Percentiles rank a stretch among this genome's conserved stretches.
Evolutionary conservation across 2,113 vertebrate genomes (phyloP).

Genomic region (Sterrhoptilus dennistouni): DNA sequence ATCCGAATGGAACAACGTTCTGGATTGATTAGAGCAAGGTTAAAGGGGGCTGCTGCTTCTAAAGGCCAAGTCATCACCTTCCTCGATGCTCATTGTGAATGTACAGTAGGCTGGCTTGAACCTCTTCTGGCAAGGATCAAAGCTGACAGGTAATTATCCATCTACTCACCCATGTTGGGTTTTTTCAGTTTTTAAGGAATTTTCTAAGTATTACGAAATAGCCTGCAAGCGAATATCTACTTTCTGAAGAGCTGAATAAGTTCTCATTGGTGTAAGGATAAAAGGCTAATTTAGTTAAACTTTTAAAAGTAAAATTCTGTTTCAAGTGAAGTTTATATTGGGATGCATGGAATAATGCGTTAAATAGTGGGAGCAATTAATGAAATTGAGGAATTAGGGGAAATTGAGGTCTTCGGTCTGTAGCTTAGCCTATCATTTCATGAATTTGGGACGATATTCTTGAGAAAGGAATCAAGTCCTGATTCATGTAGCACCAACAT

Average conservation of each 20-base stretch:
- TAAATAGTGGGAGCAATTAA: not conserved
- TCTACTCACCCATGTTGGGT: accelerated
- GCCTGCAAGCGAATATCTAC: not conserved
- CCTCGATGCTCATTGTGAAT: slow-evolving; percentile 97
- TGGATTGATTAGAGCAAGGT: slow-evolving; percentile 93
- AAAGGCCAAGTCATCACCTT: slow-evolving; percentile 98
- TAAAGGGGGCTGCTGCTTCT: slow-evolving; percentile 93
- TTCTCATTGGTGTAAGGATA: not conserved
- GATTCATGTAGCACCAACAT: not conserved
- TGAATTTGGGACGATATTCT: not conserved
- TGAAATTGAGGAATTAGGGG: not conserved
- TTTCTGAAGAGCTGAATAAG: not conserved
- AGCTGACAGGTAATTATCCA: slow-evolving; percentile 86
- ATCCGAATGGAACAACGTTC: slow-evolving; percentile 98
- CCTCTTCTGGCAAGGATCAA: slow-evolving; percentile 94
- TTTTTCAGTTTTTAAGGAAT: not conserved
- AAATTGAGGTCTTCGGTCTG: not conserved
- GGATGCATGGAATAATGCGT: not conserved
- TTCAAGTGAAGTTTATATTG: not conserved
- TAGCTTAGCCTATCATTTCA: not conserved
- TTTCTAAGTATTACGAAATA: not conserved
- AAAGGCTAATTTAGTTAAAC: not conserved
- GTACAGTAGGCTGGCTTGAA: slow-evolving; percentile 95
- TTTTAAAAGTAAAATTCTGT: not conserved
- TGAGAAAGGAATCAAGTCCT: not conserved